Evolutionary conservation across 53 echinoderm and acorn worm genomes (phyloP).

Genomic region (Mesocentrotus franciscanus): DNA sequence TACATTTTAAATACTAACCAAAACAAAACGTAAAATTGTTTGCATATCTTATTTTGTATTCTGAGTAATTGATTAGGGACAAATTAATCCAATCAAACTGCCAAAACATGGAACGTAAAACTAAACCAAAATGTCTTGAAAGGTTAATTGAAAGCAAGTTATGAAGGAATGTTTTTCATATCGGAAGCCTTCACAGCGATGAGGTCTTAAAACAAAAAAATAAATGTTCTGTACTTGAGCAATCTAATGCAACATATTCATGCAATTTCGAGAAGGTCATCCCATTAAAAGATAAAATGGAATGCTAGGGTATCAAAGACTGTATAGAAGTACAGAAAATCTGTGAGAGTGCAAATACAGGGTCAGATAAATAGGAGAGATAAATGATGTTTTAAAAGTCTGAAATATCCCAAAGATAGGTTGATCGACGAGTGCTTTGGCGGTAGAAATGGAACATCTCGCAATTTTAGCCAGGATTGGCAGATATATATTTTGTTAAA

Average conservation of each 20-base stretch:
- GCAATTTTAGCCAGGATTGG: no score
- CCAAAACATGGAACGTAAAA: neutral
- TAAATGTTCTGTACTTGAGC: neutral
- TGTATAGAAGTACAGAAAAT: neutral
- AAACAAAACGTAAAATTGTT: no score
- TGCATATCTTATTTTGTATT: no score
- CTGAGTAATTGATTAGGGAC: no score
- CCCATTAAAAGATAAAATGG: neutral
- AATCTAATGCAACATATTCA: neutral
- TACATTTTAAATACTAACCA: no score
- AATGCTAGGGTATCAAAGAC: neutral
- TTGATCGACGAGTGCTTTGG: neutral
- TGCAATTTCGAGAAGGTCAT: neutral
- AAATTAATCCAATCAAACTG: no score
- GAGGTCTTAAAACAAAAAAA: neutral
- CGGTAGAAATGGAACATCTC: neutral
- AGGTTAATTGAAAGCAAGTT: neutral
- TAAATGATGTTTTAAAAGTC: neutral
- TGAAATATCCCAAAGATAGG: neutral
- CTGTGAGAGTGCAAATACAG: neutral
- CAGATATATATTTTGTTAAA: no score
- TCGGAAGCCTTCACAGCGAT: neutral
- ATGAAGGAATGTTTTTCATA: neutral
- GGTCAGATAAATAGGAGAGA: neutral
- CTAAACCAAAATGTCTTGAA: neutral